Evolutionary conservation across 2,888 invertebrate species (phyloP), one percentile per base, ranked within the genome.

Genomic region (Leptinotarsa haldemani): DNA sequence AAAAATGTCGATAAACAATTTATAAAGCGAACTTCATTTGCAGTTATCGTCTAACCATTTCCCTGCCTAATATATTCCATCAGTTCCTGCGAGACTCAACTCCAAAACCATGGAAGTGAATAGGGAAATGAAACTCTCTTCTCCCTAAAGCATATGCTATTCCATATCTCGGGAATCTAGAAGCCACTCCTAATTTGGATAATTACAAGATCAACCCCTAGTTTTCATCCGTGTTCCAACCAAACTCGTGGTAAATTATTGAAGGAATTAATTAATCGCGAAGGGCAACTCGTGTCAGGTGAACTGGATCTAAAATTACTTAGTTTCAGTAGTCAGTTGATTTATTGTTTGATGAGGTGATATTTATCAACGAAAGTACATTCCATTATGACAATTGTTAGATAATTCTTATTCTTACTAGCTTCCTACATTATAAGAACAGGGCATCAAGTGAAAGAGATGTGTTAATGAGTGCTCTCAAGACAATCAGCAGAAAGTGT

Each of bases 61-160:
- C 2, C 5, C 15, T 50, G n/a, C 13, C 16, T 50, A 16, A 18
- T 52, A 18, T n/a, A 56, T 56, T 56, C 22, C 9, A 56, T 56
- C 56, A 56, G 56, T 56, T 56, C 56, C 56, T 56, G 0, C 15
- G 56, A 16, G 56, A 56, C 56, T 56, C 13, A 56, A 56, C 56
- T 56, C 56, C 22, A 22, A 22, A 56, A 56, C 56, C 56, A 13
- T 56, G 20, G 22, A 25, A 56, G 18, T 56, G 56, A 56, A 56
- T 56, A 56, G 22, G 56, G 56, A 56, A 56, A 56, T 56, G 56
- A 56, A 56, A 56, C 56, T 56, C 20, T 56, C 56, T 56, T 0
- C 25, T 15, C 56, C 56, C 56, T 22, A 16, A 15, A 20, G 56
- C 56, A 56, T 22, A 56, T 25, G 22, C 56, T 22, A 22, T 13